Conservation (phyloP, 2,888 invertebrate genomes). For the Sycophila texana region DNA sequence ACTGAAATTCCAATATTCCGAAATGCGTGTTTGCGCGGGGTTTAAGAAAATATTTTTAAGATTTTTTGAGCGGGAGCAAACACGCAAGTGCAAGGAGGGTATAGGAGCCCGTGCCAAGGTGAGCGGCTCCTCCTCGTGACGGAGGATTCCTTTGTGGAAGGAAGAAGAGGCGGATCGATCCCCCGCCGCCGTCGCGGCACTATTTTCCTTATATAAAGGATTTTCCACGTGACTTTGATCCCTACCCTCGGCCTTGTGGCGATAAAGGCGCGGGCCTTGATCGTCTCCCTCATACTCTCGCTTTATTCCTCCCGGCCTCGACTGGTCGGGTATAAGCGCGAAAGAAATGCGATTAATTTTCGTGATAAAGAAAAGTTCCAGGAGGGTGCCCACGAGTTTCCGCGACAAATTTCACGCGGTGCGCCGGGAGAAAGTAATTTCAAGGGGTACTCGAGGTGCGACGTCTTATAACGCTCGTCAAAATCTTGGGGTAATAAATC, state of each 20-base stretch:
- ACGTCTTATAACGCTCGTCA: conserved; percentile 22
- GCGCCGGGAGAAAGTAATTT: conserved; percentile 23
- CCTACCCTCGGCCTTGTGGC: conserved; percentile 5
- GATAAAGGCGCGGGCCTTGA: not conserved
- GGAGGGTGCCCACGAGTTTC: not conserved
- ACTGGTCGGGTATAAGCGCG: conserved; percentile 5
- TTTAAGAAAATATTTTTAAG: conserved; percentile 56
- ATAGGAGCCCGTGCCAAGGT: conserved; percentile 3
- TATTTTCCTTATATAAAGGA: conserved; percentile 54
- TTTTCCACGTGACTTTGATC: conserved; percentile 46
- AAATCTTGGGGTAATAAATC: conserved; percentile 23
- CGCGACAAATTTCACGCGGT: conserved; percentile 45
- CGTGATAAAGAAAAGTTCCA: conserved; percentile 30
- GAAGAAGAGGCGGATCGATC: conserved; percentile 31
- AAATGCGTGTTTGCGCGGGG: conserved; percentile 19
- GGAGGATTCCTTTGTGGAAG: conserved; percentile 38
- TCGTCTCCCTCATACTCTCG: no score
- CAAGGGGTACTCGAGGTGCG: conserved; percentile 13
- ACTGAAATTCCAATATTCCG: conserved; percentile 35
- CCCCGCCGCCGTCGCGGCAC: not conserved
- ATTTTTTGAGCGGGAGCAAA: conserved; percentile 56
- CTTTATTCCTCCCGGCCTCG: not conserved
- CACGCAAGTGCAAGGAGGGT: not conserved
- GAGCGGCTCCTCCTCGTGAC: conserved; percentile 8
- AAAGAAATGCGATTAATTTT: conserved; percentile 50